Conservation (phyloP, 1,140 invertebrate species). For the Lasaia peninsularis region DNA sequence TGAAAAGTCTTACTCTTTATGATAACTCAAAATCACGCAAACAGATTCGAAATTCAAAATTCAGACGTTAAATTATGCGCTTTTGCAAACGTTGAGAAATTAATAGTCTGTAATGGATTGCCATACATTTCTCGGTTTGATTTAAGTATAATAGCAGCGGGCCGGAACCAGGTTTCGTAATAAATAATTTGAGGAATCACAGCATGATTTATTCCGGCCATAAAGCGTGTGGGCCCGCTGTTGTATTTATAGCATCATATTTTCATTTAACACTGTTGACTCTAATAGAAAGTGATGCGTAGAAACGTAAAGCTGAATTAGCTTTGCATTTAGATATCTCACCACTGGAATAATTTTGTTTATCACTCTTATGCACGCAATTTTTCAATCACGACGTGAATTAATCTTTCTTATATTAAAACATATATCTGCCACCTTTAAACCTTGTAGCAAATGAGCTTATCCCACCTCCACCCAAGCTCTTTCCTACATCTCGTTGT, state of each 20-base stretch:
- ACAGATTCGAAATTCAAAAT: constrained; percentile 3
- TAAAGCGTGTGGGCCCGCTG: constrained; percentile 23
- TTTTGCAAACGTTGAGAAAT: constrained; percentile 13
- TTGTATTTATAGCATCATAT: constrained; percentile 28
- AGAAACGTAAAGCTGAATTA: neutral
- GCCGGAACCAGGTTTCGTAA: constrained; percentile 27
- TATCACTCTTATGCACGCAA: too few species aligned
- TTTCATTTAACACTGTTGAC: constrained; percentile 29
- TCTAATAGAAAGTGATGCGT: constrained; percentile 18
- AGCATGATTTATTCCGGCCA: constrained; percentile 30
- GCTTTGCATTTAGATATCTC: too few species aligned
- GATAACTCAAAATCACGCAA: too few species aligned
- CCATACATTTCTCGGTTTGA: constrained; percentile 23
- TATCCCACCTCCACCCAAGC: too few species aligned
- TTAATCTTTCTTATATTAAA: too few species aligned
- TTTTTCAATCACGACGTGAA: too few species aligned
- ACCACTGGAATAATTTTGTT: too few species aligned
- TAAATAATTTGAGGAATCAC: constrained; percentile 39
- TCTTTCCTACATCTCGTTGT: too few species aligned
- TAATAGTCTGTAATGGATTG: constrained; percentile 16
- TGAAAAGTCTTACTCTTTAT: too few species aligned
- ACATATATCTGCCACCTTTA: too few species aligned
- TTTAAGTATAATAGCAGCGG: constrained; percentile 27
- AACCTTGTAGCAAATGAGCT: too few species aligned
- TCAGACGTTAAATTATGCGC: constrained; percentile 12